Evolutionary conservation across 30 jellyfish, hydroid and myxozoan species (phyloP).

Genomic region (Sanderia malayensis): DNA sequence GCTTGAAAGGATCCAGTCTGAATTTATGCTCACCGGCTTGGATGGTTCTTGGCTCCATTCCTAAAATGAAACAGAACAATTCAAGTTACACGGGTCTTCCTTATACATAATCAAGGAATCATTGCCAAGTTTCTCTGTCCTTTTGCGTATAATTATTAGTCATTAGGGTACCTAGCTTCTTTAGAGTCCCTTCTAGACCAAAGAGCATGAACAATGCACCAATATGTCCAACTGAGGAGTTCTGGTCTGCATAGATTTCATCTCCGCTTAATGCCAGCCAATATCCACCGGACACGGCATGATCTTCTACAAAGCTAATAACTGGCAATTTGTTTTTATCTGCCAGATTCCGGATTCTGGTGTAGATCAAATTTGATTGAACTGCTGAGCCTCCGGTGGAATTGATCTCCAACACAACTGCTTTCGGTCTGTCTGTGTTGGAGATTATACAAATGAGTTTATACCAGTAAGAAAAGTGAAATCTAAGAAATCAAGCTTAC

Average conservation of each 20-base stretch:
- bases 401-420: conserved; percentile 68
- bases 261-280: conserved; percentile 92
- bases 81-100: too few relatives aligned
- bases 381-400: conserved; percentile 85
- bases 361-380: conserved; percentile 74
- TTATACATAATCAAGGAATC: too few relatives aligned
- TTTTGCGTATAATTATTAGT: too few relatives aligned
- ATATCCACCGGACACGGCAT: conserved; percentile 85
- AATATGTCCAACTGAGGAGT: conserved; percentile 76
- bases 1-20: conserved; percentile 67
- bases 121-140: too few relatives aligned
- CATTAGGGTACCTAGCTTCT: conserved; percentile 66
- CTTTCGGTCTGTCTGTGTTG: conserved; percentile 76
- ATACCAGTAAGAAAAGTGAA: too few relatives aligned
- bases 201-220: conserved; percentile 61
- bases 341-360: conserved; percentile 45
- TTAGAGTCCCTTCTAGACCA: conserved; percentile 58
- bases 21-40: conserved; percentile 79
- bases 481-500: too few relatives aligned
- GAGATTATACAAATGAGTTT: too few relatives aligned
- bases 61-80: conserved; percentile 15
- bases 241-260: conserved; percentile 70
- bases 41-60: conserved; percentile 68
- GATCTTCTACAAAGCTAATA: conserved; percentile 57
- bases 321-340: conserved; percentile 63